Evolutionary conservation across 2,797 vertebrate species (phyloP), one percentile per base, ranked within the genome.

Genomic region (Streptopelia turtur): DNA sequence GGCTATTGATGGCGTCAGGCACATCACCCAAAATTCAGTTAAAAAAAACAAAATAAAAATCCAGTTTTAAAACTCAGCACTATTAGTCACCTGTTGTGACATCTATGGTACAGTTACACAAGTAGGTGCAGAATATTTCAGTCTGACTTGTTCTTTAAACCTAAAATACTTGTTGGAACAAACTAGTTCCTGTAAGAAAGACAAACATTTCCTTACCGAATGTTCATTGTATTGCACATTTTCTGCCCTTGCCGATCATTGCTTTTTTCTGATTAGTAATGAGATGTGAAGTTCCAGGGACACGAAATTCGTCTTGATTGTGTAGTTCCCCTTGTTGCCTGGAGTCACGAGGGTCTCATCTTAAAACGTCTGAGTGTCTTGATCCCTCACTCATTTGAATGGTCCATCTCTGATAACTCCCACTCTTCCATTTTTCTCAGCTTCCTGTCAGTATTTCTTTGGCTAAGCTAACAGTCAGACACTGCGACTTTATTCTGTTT

Each of bases 41-140:
- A 3, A n/a, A 39, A 41, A 52, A n/a, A 43, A 49, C 27, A 78
- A 55, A 43, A n/a, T 37, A 30, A 35, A 71, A 78, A n/a, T 78
- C 59, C 80, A n/a, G 1, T 90, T 92, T 59, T 92, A 70, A 84
- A 82, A 43, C 22, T 81, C 57, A 35, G 39, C 66, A 64, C 76
- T 37, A 71, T 89, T 43, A 89, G 31, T 93, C 66, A 92, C 70
- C 71, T 92, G 30, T 79, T 83, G 35, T 88, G n/a, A 68, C 83
- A 84, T 90, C 72, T 88, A 83, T 72, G 76, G 13, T 70, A 30
- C 30, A 39, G 68, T 78, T 89, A 49, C 28, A 74, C 30, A 89
- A 59, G 41, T 20, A 33, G 41, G 35, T 84, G 31, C 59, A 66
- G 59, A 82, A 39, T 59, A 50, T 87, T 82, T 60, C 50, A 69